Conservation (phyloP, 2,888 invertebrate species). For the Rotaria magnacalcarata region DNA sequence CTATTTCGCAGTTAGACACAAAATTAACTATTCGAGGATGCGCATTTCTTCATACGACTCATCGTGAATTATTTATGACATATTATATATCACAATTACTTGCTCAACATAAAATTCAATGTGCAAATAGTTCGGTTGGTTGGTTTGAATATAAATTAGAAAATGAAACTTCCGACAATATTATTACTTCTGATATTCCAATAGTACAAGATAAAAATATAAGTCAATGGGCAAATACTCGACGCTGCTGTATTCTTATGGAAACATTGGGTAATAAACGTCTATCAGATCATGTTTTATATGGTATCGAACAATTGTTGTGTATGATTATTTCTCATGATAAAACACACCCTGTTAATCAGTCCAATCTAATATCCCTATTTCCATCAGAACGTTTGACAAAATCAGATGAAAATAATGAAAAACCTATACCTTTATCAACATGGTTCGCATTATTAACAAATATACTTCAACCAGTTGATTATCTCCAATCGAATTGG, state of each 20-base stretch:
- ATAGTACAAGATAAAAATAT: not conserved
- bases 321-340: not conserved
- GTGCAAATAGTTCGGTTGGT: constrained; percentile 5
- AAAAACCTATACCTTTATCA: not conserved
- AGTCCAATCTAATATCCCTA: not conserved
- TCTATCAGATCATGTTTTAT: constrained; percentile 5
- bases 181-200: not conserved
- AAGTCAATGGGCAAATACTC: not conserved
- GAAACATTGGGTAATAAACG: constrained; percentile 36
- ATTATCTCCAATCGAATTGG: not conserved
- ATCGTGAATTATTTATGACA: constrained; percentile 29
- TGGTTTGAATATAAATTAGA: constrained; percentile 16
- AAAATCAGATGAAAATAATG: not conserved
- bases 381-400: not conserved
- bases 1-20: not conserved
- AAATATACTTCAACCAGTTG: not conserved
- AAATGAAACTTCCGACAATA: not conserved
- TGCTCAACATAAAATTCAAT: not conserved
- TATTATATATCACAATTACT: not conserved
- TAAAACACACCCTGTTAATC: constrained; percentile 1
- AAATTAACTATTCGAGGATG: constrained; percentile 18
- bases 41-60: not conserved
- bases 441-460: not conserved
- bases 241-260: constrained; percentile 7
- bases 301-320: constrained; percentile 31